These are phyloP conservation scores for Pachypeltis micranthus DNA, from an alignment of 1,140 invertebrate species.

Conservation along the genomic window DNA sequence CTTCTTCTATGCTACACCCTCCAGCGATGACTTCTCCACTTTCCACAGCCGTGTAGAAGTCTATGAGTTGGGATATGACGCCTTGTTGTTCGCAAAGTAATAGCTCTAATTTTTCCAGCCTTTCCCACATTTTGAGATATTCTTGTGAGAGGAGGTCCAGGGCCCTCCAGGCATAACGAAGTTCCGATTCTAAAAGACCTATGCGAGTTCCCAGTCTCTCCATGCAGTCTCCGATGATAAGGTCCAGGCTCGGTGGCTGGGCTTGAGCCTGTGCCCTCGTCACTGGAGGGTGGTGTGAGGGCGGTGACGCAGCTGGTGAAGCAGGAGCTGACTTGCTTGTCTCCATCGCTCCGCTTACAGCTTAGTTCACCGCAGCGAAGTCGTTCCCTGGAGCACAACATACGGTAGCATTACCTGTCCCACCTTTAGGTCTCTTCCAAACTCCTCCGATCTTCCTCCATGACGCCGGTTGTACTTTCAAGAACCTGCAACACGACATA, in stretches of 20 bases:
- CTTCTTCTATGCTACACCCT: constrained; percentile 21
- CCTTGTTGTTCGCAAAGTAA: constrained; percentile 79
- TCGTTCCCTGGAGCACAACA: constrained; percentile 1
- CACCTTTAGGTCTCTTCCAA: neutral
- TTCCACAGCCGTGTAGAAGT: constrained; percentile 49
- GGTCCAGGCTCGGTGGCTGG: constrained; percentile 27
- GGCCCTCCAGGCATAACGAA: constrained; percentile 83
- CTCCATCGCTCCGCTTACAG: constrained; percentile 12
- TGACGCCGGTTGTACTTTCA: neutral
- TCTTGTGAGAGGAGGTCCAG: constrained; percentile 80
- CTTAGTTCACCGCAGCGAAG: neutral
- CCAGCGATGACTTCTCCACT: constrained; percentile 10
- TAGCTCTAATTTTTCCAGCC: constrained; percentile 80
- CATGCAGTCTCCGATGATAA: constrained; percentile 69
- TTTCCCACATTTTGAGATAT: constrained; percentile 87
- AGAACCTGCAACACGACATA: neutral
- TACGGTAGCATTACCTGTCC: neutral
- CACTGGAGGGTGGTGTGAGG: neutral
- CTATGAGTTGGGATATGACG: constrained; percentile 77
- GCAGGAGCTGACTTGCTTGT: constrained; percentile 16
- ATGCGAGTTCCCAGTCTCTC: constrained; percentile 72
- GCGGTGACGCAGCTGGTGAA: constrained; percentile 10
- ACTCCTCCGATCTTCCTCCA: neutral
- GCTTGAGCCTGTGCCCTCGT: constrained; percentile 17
- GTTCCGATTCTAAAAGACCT: constrained; percentile 74